Conservation (phyloP, 1,140 invertebrate genomes). For the Drosophila fuyamai region DNA sequence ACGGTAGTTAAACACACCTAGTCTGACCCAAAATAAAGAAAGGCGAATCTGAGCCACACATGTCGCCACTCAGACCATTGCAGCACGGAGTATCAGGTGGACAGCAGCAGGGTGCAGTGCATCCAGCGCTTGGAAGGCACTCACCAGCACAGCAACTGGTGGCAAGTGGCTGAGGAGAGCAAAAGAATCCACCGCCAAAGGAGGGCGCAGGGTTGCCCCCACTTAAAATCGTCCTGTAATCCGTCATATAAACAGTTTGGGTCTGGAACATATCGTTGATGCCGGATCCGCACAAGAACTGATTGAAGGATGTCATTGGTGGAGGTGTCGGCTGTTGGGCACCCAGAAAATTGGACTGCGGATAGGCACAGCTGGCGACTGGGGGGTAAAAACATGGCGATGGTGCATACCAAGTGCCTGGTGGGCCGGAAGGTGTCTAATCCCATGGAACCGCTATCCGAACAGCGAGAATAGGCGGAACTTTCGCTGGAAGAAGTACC, state of each 20-base stretch:
- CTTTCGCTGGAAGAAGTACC: no score
- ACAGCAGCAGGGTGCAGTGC: neutral
- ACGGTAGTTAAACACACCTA: neutral
- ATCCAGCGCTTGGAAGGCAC: neutral
- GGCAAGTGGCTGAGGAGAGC: neutral
- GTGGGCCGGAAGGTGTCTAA: neutral
- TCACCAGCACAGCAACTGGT: neutral
- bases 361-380: neutral
- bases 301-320: neutral
- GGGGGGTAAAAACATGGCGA: neutral
- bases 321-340: neutral
- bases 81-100: neutral
- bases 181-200: neutral
- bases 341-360: conserved; percentile 14
- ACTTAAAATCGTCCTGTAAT: conserved; percentile 23
- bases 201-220: conserved; percentile 15
- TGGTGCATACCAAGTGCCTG: neutral
- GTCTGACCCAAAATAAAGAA: neutral
- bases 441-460: neutral
- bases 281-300: no score
- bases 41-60: neutral
- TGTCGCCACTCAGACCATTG: neutral
- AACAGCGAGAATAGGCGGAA: neutral
- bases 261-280: conserved; percentile 25
- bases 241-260: conserved; percentile 40